Percentiles rank a stretch among this genome's conserved stretches.
These are phyloP conservation scores for Rhinatrema bivittatum DNA, from an alignment of 2,797 vertebrate genomes.

Conservation along the genomic window DNA sequence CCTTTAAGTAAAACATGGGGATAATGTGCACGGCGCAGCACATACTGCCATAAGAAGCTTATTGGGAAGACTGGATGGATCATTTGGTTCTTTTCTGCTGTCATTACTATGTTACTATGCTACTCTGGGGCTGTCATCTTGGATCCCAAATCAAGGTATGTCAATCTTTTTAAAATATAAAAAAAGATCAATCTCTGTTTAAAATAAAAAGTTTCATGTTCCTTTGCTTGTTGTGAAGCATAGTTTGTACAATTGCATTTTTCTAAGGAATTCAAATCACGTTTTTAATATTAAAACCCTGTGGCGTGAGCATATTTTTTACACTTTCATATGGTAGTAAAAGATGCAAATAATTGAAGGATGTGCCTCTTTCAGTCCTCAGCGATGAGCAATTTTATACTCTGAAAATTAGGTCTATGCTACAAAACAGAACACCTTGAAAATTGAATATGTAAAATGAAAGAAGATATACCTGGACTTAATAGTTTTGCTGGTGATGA, in stretches of 20 bases:
- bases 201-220: conserved; percentile 21
- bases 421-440: conserved; percentile 24
- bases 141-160: no score
- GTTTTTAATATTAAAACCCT: conserved; percentile 15
- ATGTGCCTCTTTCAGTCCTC: conserved; percentile 12
- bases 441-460: conserved; percentile 35
- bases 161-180: conserved; percentile 24
- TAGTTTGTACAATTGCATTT: conserved; percentile 15
- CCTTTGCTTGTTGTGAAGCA: conserved; percentile 14
- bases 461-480: conserved; percentile 23
- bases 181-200: conserved; percentile 18
- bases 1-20: no score
- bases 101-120: no score
- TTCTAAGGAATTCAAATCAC: conserved; percentile 2
- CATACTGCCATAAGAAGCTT: no score
- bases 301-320: conserved; percentile 3
- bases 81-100: no score
- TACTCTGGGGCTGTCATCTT: no score
- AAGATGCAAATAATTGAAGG: conserved; percentile 17
- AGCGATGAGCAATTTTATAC: conserved; percentile 21
- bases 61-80: no score
- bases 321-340: conserved; percentile 17
- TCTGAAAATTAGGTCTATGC: conserved; percentile 22
- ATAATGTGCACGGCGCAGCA: no score
- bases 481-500: conserved; percentile 31